Evolutionary conservation across 2,113 vertebrate genomes (phyloP), one percentile per base, ranked within the genome.

Genomic region (Steatornis caripensis): DNA sequence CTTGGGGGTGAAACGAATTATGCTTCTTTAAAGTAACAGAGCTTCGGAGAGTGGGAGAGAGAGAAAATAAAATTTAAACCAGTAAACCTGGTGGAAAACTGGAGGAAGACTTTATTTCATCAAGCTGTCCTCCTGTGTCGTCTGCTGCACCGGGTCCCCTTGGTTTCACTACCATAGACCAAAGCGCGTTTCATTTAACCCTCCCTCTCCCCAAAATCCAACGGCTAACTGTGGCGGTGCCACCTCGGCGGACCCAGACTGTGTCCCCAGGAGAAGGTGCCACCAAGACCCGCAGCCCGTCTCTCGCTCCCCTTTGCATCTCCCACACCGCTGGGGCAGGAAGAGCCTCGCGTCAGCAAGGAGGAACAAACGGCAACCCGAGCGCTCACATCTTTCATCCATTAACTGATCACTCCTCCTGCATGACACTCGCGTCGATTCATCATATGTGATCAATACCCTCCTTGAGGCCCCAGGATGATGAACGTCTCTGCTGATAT

Each of bases 401-500:
- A 87, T 90, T 95, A 96, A 94, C 65, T 93, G 58, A 90, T 84
- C 71, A 58, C 41, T 90, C 92, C 60, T 93, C 76, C 88, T 69
- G 80, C 77, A 75, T 7, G n/a, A 77, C 84, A 80, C 66, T 45
- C 19, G 49, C 6, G 29, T 65, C 74, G 0, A 92, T 96, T 79
- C 94, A 94, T 96, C 96, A 95, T 27, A 57, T 7, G 4, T 84
- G 95, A 96, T 96, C 97, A 51, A 97, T 96, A 95, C 36, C 68
- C 91, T 93, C 88, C 92, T 92, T 23, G 65, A 87, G 36, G 80
- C 84, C 66, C 23, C 49, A 24, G 92, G 62, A 78, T 90, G 93
- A 97, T 80, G 90, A 96, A 91, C 19, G 0, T 65, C 62, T 87
- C 83, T 88, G 49, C 66, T 94, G 90, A 93, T 75, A 91, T 75